Percentiles rank a stretch among this genome's conserved stretches.
These are phyloP conservation scores for Zapornia atra DNA, from an alignment of 2,113 vertebrate species.

Conservation along the genomic window DNA sequence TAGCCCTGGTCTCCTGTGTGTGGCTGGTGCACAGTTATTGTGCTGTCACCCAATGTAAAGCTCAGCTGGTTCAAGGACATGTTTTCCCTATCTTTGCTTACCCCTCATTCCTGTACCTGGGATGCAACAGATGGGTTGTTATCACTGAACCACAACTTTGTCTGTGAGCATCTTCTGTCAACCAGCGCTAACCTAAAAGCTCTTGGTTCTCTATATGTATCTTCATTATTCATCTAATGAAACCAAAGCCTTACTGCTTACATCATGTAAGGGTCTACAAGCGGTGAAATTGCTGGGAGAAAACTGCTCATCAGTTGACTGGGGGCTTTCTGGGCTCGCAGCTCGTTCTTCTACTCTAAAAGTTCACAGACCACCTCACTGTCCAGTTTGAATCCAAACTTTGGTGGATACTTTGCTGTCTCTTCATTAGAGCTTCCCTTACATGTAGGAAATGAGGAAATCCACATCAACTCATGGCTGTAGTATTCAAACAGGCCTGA, in stretches of 20 bases:
- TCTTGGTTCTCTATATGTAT: accelerated
- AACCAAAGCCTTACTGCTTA: neutral
- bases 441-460: neutral
- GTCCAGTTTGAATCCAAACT: neutral
- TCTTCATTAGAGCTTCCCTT: neutral
- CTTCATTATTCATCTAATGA: neutral
- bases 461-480: neutral
- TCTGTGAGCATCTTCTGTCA: neutral
- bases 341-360: neutral
- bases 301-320: neutral
- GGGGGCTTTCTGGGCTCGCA: neutral
- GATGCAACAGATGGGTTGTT: neutral
- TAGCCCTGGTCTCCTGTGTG: neutral
- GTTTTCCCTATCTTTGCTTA: neutral
- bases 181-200: neutral
- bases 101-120: neutral
- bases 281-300: neutral
- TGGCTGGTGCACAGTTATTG: neutral
- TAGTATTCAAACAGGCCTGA: neutral
- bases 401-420: neutral
- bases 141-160: neutral
- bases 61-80: neutral
- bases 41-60: neutral
- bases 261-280: neutral
- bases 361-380: accelerated